Percentiles rank a stretch among this genome's conserved stretches.
Conservation (phyloP, 2,888 invertebrate genomes). For the Villa cingulata region DNA sequence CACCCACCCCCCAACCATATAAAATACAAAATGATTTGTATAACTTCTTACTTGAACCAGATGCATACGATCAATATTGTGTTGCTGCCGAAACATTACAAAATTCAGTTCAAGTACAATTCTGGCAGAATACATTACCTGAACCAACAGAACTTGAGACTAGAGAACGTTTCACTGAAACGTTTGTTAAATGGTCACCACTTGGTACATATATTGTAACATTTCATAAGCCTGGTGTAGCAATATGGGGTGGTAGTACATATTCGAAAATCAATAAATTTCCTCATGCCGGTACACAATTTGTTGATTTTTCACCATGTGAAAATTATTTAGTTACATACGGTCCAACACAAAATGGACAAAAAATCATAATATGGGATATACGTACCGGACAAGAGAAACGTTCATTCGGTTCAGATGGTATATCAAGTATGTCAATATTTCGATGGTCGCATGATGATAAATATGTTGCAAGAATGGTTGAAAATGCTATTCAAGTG, state of each 20-base stretch:
- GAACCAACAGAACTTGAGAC: slow-evolving; percentile 74
- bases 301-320: slow-evolving; percentile 94
- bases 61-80: slow-evolving; percentile 92
- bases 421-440: slow-evolving; percentile 78
- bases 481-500: slow-evolving; percentile 72
- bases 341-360: slow-evolving; percentile 66
- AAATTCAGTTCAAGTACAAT: slow-evolving; percentile 59
- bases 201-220: slow-evolving; percentile 92
- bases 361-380: slow-evolving; percentile 90
- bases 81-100: slow-evolving; percentile 73
- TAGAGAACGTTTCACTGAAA: slow-evolving; percentile 86
- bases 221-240: slow-evolving; percentile 90
- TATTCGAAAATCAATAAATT: slow-evolving; percentile 88
- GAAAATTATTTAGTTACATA: slow-evolving; percentile 95
- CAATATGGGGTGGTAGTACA: slow-evolving; percentile 92
- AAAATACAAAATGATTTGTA: slow-evolving; percentile 86
- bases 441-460: slow-evolving; percentile 97
- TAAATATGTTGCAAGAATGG: slow-evolving; percentile 82
- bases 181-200: slow-evolving; percentile 95
- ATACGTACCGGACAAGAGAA: slow-evolving; percentile 88
- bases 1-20: slow-evolving; percentile 78
- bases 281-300: slow-evolving; percentile 78
- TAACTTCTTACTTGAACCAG: slow-evolving; percentile 83
- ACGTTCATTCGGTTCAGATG: slow-evolving; percentile 78
- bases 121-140: slow-evolving; percentile 80